Evolutionary conservation across 2,113 vertebrate genomes (phyloP), one percentile per base, ranked within the genome.

Genomic region (Agapornis roseicollis): DNA sequence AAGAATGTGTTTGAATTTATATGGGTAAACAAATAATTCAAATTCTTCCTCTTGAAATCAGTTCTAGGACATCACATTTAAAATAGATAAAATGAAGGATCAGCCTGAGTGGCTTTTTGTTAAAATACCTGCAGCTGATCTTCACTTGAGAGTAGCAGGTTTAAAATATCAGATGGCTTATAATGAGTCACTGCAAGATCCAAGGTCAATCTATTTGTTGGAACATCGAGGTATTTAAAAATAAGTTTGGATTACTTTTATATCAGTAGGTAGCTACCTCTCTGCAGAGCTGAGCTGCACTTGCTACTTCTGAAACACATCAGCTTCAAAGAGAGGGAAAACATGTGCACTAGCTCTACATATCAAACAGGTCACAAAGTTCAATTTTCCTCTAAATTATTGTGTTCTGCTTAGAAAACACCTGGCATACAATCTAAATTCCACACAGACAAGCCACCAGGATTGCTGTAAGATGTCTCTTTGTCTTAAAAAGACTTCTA

Each of bases 331-430:
- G 79, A 85, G 63, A 79, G 39, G 53, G 74, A 93, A 87, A 90
- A 49, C 80, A 79, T 2, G 27, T 84, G 82, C 76, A 68, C 53
- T 42, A 89, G 46, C 46, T 91, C 71, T 61, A 90, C 11, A 3
- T 53, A 69, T 85, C 78, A 53, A 20, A 17, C 18, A 88, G 90
- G 64, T 85, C 76, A 86, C 76, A 88, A 46, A 94, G n/a, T 76
- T 88, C 92, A 74, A 23, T 56, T 77, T 81, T 83, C 64, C 80
- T 90, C 85, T 90, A 91, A 85, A 88, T 91, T 49, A 83, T 42
- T 39, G 37, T 58, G 55, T 74, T 94, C 93, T 96, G 55, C 79
- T 73, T 88, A 78, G 25, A 80, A 72, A 88, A 88, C 93, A 78
- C 93, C 79, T 84, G 85, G 85, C 68, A 47, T 47, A 55, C 64